A percentile compares a stretch with the other conserved stretches of the same genome.
These are phyloP conservation scores for Saccopteryx bilineata DNA, from an alignment of 2,113 vertebrate genomes.

Conservation along the genomic window DNA sequence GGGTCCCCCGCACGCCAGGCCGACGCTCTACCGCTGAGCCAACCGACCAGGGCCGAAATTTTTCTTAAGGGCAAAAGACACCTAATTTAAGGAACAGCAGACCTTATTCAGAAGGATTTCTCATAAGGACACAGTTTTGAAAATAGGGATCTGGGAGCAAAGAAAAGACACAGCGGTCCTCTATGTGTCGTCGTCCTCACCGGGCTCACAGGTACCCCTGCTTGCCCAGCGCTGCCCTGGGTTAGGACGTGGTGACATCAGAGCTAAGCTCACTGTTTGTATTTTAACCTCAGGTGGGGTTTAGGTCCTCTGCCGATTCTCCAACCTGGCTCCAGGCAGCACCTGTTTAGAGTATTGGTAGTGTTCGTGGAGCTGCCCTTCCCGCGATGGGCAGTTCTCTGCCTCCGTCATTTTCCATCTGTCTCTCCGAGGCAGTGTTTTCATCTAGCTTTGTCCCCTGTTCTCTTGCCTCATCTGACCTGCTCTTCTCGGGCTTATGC, in stretches of 20 bases:
- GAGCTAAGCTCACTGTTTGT: rapidly evolving
- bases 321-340: rapidly evolving
- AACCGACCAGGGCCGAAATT: too few species aligned
- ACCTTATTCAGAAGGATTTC: not conserved
- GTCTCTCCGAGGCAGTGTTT: not conserved
- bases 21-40: too few species aligned
- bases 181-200: rapidly evolving
- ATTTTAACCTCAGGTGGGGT: not conserved
- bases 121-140: not conserved
- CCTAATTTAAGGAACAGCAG: not conserved
- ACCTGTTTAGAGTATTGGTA: rapidly evolving
- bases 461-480: not conserved
- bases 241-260: not conserved
- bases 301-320: not conserved
- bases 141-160: not conserved
- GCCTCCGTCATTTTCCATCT: not conserved
- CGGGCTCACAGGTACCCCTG: rapidly evolving
- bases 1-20: too few species aligned
- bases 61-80: not conserved
- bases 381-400: not conserved
- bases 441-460: not conserved
- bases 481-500: not conserved
- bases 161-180: not conserved
- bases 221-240: too few species aligned
- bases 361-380: rapidly evolving